A percentile compares a stretch with the other conserved stretches of the same genome.
These are phyloP conservation scores for Aphidius gifuensis DNA, from an alignment of 1,140 invertebrate species.

Conservation along the genomic window DNA sequence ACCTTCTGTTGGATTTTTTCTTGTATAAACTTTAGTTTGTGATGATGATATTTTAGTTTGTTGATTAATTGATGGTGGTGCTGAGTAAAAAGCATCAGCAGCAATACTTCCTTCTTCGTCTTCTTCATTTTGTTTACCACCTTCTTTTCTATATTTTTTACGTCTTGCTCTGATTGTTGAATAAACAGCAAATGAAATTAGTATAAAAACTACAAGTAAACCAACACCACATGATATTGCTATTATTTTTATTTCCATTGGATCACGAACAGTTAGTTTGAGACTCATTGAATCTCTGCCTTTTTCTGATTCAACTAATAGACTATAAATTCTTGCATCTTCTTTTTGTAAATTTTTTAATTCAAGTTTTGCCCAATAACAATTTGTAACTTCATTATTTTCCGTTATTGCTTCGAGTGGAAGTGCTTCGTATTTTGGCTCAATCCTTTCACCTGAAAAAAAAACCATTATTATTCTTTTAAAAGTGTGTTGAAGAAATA, in stretches of 20 bases:
- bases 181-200: conserved; percentile 43
- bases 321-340: conserved; percentile 47
- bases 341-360: conserved; percentile 49
- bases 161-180: conserved; percentile 40
- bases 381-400: conserved; percentile 47
- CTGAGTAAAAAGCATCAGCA: conserved; percentile 45
- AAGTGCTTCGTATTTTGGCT: conserved; percentile 50
- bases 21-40: conserved; percentile 31
- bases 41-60: conserved; percentile 31
- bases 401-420: conserved; percentile 47
- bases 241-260: conserved; percentile 47
- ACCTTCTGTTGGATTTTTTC: conserved; percentile 40
- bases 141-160: conserved; percentile 41
- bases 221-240: conserved; percentile 44
- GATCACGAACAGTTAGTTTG: conserved; percentile 45
- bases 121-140: conserved; percentile 30
- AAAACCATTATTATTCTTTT: neutral
- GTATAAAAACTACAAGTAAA: conserved; percentile 40
- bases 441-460: conserved; percentile 45
- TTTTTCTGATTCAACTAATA: conserved; percentile 49
- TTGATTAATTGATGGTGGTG: conserved; percentile 29
- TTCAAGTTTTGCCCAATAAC: conserved; percentile 51
- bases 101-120: conserved; percentile 49
- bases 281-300: conserved; percentile 49
- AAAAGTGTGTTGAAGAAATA: too few relatives aligned